A percentile compares a stretch with the other conserved stretches of the same genome.
Evolutionary conservation across 2,797 vertebrate species (phyloP).

Genomic region (Falco biarmicus): DNA sequence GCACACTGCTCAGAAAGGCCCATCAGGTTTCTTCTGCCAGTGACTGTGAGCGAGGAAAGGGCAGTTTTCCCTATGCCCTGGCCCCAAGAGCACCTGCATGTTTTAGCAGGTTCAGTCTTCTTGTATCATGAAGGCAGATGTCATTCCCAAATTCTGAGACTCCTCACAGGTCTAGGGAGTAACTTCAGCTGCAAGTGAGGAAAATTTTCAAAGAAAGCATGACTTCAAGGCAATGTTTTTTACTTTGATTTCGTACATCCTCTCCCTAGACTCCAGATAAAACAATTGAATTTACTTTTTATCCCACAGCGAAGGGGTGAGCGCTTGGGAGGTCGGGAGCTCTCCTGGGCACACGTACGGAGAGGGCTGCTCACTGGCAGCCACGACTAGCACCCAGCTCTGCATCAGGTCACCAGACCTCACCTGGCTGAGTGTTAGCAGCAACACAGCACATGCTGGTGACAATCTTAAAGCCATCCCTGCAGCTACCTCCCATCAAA

Average conservation of each 20-base stretch:
- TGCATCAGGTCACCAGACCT: not conserved
- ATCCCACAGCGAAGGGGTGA: not conserved
- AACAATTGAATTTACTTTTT: constrained; percentile 29
- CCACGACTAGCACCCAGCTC: not conserved
- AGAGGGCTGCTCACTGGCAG: not conserved
- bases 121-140: fast-evolving
- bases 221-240: not conserved
- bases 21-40: not conserved
- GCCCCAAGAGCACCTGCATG: not conserved
- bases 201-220: not conserved
- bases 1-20: not conserved
- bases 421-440: not conserved
- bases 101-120: not conserved
- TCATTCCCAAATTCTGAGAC: not conserved
- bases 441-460: not conserved
- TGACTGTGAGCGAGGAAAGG: not conserved
- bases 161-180: not conserved
- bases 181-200: constrained; percentile 7
- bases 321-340: not conserved
- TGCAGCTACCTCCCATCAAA: not conserved
- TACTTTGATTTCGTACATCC: not conserved
- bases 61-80: not conserved
- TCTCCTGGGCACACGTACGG: not conserved
- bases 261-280: not conserved
- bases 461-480: not conserved